Evolutionary conservation across 2,797 vertebrate genomes (phyloP), one percentile per base, ranked within the genome.

Genomic region (Uromys caudimaculatus): DNA sequence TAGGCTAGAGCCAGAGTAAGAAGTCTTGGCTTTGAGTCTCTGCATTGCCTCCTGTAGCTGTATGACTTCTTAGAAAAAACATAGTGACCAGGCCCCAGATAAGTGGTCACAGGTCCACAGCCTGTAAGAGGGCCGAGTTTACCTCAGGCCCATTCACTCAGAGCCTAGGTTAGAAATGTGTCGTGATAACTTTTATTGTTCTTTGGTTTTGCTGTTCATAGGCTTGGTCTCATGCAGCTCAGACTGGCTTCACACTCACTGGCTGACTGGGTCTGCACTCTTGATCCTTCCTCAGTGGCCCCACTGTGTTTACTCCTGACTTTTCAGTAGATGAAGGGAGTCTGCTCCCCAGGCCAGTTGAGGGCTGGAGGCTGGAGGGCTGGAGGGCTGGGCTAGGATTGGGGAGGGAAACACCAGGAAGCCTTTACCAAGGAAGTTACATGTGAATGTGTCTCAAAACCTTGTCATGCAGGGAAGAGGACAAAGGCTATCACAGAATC

Each of bases 371-470:
- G 50, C 79, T 56, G 21, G 86, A 93, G 89, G 64, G 85, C 67
- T 76, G 71, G n/a, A n/a, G n/a, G n/a, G n/a, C n/a, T n/a, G 54
- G 64, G 76, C 50, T 89, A 52, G 64, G 78, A 14, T 56, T 71
- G 71, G 91, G 44, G 54, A 85, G 21, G 52, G 56, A 77, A 88
- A 27, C 62, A 77, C 79, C 32, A 67, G 90, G 47, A 90, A 90
- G 64, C 11, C 90, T 91, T 95, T 92, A 10, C 60, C n/a, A 73
- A 79, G 75, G 38, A 94, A 81, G 84, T 94, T 44, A 82, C n/a
- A 24, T 88, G 67, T 71, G 84, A 93, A 75, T 78, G 60, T 47
- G 62, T 62, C 38, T 90, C 54, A 71, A 67, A 77, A 73, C 67
- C 93, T 89, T 76, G 35, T 93, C 79, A 64, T 60, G 38, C 12